A percentile compares a stretch with the other conserved stretches of the same genome.
These are phyloP conservation scores for Corydoras sp. DNA, from an alignment of 2,113 vertebrate genomes.

Conservation along the genomic window DNA sequence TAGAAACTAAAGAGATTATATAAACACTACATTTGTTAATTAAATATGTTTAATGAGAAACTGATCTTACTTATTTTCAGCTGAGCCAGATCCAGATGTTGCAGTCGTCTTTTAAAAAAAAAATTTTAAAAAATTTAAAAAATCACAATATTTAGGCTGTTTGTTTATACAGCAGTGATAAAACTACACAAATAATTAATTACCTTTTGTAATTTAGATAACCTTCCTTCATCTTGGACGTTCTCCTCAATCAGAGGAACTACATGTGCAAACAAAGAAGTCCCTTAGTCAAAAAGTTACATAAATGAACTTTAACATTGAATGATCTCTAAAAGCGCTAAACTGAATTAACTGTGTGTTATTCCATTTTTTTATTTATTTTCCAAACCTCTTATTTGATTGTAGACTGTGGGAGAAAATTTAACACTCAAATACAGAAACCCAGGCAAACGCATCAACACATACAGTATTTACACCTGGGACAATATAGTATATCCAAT, in stretches of 20 bases:
- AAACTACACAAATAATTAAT: background rate
- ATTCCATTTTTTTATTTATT: too few relatives aligned
- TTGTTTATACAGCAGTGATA: background rate
- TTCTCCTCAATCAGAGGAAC: conserved; percentile 71
- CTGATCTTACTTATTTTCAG: conserved; percentile 72
- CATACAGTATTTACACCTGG: too few relatives aligned
- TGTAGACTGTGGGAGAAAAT: too few relatives aligned
- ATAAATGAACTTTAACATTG: too few relatives aligned
- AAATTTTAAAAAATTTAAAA: background rate
- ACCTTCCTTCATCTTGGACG: conserved; percentile 59
- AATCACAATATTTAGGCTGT: too few relatives aligned
- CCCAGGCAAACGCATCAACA: too few relatives aligned
- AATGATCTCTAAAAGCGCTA: too few relatives aligned
- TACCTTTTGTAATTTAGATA: conserved; percentile 73
- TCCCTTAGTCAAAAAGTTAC: conserved; percentile 16
- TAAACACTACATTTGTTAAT: too few relatives aligned
- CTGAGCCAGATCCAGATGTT: conserved; percentile 64
- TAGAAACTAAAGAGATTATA: background rate
- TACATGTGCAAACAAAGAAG: conserved; percentile 64
- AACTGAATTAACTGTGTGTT: too few relatives aligned
- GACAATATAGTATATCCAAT: too few relatives aligned
- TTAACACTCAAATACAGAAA: too few relatives aligned
- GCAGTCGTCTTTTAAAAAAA: conserved; percentile 46
- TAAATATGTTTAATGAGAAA: background rate
- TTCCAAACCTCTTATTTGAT: too few relatives aligned